phyloP scores from a whole-genome alignment of 23 tunicate species.

The Corella eumyota region DNA sequence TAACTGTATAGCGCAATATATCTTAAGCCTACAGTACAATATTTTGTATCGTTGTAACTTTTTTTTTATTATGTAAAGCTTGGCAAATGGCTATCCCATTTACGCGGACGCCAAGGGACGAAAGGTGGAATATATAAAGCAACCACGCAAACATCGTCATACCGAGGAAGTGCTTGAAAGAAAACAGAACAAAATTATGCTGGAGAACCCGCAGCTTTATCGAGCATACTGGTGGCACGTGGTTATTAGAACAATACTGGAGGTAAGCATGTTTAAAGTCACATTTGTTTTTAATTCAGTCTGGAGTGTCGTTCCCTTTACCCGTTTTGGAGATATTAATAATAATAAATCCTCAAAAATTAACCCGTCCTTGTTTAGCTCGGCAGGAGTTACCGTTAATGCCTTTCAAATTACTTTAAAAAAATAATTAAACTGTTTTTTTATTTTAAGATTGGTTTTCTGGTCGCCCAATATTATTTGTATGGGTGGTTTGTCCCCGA shows the following conservation, averaged over 20 bases:
- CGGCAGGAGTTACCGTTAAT: too few species aligned
- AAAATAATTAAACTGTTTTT: too few species aligned
- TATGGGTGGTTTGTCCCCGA: slow-evolving; percentile 76
- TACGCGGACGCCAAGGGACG: slow-evolving; percentile 29
- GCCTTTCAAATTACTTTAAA: too few species aligned
- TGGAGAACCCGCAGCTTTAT: slow-evolving; percentile 64
- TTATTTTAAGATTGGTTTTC: slow-evolving; percentile 69
- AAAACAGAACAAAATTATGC: slow-evolving; percentile 29
- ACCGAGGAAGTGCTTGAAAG: slow-evolving; percentile 18
- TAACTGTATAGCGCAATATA: too few species aligned
- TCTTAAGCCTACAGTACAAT: too few species aligned
- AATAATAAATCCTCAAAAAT: not conserved
- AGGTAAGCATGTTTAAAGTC: slow-evolving; percentile 58
- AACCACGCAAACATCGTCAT: not conserved
- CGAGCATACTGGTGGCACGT: slow-evolving; percentile 99
- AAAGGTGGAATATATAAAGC: slow-evolving; percentile 22
- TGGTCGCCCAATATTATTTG: slow-evolving; percentile 62
- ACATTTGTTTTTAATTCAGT: too few species aligned
- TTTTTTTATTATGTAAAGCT: too few species aligned
- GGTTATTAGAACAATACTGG: slow-evolving; percentile 43
- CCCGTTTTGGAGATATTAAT: not conserved
- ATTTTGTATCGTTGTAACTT: too few species aligned
- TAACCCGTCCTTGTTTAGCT: not conserved
- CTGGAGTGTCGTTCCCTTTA: not conserved
- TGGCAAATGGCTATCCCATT: slow-evolving; percentile 6